A percentile compares a stretch with the other conserved stretches of the same genome.
Conservation (phyloP, 35 echinoderm and acorn worm genomes). For the Lytechinus variegatus region DNA sequence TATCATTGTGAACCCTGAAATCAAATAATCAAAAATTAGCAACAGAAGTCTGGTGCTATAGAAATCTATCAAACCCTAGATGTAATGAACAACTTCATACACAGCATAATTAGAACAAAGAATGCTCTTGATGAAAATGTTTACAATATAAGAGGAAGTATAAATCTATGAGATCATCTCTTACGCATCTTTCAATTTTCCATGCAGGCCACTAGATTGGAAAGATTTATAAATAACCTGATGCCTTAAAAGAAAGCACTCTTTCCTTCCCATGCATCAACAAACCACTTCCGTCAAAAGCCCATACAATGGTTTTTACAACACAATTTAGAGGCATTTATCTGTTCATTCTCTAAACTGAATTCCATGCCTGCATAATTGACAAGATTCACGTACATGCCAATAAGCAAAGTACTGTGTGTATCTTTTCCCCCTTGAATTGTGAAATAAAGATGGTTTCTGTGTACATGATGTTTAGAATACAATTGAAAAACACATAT, state of each 20-base stretch:
- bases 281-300: background rate
- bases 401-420: too few relatives aligned
- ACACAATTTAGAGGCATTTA: background rate
- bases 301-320: background rate
- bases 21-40: too few relatives aligned
- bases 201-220: background rate
- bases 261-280: background rate
- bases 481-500: too few relatives aligned
- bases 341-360: background rate
- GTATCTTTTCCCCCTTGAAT: too few relatives aligned
- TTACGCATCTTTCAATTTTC: background rate
- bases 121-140: background rate
- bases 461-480: too few relatives aligned
- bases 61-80: too few relatives aligned
- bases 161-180: constrained; percentile 11
- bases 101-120: background rate
- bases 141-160: background rate
- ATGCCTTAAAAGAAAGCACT: background rate
- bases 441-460: too few relatives aligned
- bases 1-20: too few relatives aligned
- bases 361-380: background rate
- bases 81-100: too few relatives aligned
- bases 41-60: too few relatives aligned
- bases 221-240: background rate
- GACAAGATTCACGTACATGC: too few relatives aligned